Percentiles rank a stretch among this genome's conserved stretches.
Conservation (phyloP, 2,113 vertebrate genomes). For the Sylvia atricapilla region DNA sequence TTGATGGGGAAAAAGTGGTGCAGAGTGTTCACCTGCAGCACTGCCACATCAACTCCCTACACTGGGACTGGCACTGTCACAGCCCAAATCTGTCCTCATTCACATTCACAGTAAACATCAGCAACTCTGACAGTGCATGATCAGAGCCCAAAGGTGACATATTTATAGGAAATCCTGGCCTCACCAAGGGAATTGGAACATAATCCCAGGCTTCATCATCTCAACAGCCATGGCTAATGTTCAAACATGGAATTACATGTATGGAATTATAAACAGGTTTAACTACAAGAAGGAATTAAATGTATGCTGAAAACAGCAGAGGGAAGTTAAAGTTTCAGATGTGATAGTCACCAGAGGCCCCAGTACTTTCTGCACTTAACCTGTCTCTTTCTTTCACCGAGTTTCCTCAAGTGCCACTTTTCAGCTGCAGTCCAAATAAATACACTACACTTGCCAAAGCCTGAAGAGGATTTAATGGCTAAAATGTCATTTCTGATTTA, state of each 20-base stretch:
- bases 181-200: neutral
- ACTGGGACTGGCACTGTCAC: rapidly evolving
- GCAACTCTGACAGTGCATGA: neutral
- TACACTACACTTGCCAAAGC: neutral
- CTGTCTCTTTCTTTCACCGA: neutral
- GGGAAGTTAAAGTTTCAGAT: slow-evolving; percentile 7
- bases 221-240: neutral
- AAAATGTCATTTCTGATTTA: slow-evolving; percentile 55
- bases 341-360: neutral
- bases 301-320: neutral
- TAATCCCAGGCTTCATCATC: neutral
- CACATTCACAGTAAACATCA: rapidly evolving
- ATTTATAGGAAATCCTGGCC: neutral
- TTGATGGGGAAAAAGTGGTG: neutral
- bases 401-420: neutral
- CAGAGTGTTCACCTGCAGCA: neutral
- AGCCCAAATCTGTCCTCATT: neutral
- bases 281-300: slow-evolving; percentile 5
- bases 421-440: slow-evolving; percentile 26
- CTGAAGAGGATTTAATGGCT: slow-evolving; percentile 35
- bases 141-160: neutral
- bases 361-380: neutral
- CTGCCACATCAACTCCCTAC: neutral
- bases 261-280: neutral
- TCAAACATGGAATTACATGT: neutral